Evolutionary conservation across 2,888 invertebrate genomes (phyloP).

Genomic region (Ormyrus thymus): DNA sequence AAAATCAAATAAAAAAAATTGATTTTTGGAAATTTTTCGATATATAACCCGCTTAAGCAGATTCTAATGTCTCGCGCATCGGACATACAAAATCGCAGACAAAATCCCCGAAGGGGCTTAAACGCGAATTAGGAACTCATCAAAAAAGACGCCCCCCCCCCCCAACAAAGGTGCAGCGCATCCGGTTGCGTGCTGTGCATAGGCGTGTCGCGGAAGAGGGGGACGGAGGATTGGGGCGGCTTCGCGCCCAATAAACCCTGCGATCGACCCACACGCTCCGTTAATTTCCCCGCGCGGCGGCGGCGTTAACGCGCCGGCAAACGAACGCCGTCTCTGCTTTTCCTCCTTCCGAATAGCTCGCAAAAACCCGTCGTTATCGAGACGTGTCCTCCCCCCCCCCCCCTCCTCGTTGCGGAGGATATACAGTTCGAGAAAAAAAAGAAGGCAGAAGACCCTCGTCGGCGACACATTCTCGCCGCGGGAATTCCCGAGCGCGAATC

Average conservation of each 20-base stretch:
- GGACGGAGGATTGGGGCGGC: slow-evolving; percentile 24
- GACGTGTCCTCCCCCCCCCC: neutral
- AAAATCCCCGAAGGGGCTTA: neutral
- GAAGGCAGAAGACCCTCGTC: too few species aligned
- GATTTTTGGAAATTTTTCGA: too few species aligned
- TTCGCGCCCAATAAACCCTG: slow-evolving; percentile 57
- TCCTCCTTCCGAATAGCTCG: neutral
- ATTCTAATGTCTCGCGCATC: too few species aligned
- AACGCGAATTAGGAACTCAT: slow-evolving; percentile 39
- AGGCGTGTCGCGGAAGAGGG: neutral
- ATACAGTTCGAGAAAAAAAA: too few species aligned
- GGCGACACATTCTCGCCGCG: too few species aligned
- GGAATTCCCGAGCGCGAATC: neutral
- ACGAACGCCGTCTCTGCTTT: slow-evolving; percentile 38
- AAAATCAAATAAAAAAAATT: too few species aligned
- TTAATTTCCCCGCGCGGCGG: slow-evolving; percentile 58
- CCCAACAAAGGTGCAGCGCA: neutral
- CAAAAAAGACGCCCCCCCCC: slow-evolving; percentile 49
- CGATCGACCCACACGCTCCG: slow-evolving; percentile 57
- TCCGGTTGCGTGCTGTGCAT: neutral
- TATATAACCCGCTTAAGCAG: too few species aligned
- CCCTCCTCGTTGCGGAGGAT: too few species aligned
- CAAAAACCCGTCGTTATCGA: neutral
- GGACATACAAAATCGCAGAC: too few species aligned
- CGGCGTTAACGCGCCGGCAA: slow-evolving; percentile 54